Evolutionary conservation across 2,113 vertebrate species (phyloP).

Genomic region (Alouatta palliata): DNA sequence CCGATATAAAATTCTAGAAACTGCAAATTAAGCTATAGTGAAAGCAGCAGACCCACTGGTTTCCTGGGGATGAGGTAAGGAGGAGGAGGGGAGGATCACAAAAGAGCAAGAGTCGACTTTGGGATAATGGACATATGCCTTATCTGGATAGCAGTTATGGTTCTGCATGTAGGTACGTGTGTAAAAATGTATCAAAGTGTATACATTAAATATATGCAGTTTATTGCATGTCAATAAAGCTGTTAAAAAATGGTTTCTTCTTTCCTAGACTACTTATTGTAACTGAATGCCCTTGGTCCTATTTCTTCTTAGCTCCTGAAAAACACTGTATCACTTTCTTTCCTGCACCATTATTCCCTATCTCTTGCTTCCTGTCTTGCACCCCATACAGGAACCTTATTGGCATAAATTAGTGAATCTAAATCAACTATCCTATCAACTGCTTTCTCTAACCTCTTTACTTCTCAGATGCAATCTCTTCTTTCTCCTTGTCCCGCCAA

Average conservation of each 20-base stretch:
- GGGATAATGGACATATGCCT: neutral
- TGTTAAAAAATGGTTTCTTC: neutral
- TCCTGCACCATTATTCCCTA: neutral
- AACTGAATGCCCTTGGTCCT: too few relatives aligned
- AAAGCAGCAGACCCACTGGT: neutral
- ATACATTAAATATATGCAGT: neutral
- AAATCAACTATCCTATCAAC: neutral
- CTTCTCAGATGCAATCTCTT: neutral
- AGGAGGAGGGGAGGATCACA: rapidly evolving
- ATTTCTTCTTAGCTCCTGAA: neutral
- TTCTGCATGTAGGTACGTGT: rapidly evolving
- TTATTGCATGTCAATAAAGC: too few relatives aligned
- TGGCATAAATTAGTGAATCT: neutral
- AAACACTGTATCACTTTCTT: neutral
- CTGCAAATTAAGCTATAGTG: too few relatives aligned
- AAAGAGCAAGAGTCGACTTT: rapidly evolving
- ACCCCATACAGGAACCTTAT: rapidly evolving
- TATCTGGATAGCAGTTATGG: neutral
- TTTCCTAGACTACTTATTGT: neutral
- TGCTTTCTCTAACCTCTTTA: too few relatives aligned
- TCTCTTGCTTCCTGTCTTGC: neutral
- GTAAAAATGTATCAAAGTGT: neutral
- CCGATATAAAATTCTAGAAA: neutral
- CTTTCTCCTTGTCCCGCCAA: neutral
- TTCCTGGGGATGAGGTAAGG: too few relatives aligned